Evolutionary conservation across 2,888 invertebrate genomes (phyloP).

Genomic region (Phortica okadai): DNA sequence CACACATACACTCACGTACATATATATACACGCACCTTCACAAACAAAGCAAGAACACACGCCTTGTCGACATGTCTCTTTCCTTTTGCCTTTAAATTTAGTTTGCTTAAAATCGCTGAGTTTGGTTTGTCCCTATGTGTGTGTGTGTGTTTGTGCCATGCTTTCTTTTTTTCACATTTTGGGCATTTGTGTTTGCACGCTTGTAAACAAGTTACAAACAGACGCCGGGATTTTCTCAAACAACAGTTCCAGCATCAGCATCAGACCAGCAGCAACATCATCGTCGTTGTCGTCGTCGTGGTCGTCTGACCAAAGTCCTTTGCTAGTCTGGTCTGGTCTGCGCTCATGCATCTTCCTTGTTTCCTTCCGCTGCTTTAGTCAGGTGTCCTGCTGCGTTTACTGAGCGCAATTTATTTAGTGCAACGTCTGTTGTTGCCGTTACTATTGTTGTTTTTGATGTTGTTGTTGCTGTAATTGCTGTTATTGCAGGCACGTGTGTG

Average conservation of each 20-base stretch:
- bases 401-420: constrained; percentile 45
- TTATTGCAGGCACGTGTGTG: neutral
- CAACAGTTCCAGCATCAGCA: neutral
- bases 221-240: constrained; percentile 23
- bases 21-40: neutral
- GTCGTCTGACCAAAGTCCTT: constrained; percentile 16
- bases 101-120: too few relatives aligned
- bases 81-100: neutral
- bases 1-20: neutral
- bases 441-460: constrained; percentile 12
- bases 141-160: constrained; percentile 24
- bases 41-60: too few relatives aligned
- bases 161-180: constrained; percentile 6
- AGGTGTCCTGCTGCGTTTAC: constrained; percentile 27
- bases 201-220: constrained; percentile 36
- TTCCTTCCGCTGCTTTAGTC: neutral
- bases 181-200: constrained; percentile 26
- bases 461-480: constrained; percentile 3
- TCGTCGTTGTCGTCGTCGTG: neutral
- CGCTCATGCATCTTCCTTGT: neutral
- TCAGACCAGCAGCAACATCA: neutral
- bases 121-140: neutral
- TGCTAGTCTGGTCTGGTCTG: neutral
- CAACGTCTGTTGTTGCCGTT: constrained; percentile 8
- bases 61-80: neutral